Evolutionary conservation across 2,113 vertebrate species (phyloP), one percentile per base, ranked within the genome.

Genomic region (Rhipidura dahli): DNA sequence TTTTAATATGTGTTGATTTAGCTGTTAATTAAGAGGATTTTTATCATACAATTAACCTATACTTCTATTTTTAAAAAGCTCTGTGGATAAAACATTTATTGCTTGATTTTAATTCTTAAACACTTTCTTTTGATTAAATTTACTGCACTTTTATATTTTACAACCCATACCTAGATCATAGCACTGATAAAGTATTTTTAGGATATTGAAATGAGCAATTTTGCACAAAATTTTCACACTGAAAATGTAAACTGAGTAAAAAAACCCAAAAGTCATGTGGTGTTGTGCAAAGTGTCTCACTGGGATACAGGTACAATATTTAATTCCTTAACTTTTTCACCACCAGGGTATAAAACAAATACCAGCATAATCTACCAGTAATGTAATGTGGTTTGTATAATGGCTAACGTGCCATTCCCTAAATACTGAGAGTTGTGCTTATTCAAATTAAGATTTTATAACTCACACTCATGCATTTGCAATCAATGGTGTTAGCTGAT

Each of bases 1-100:
- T 91, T 87, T 83, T 95, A 86, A 86, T 92, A 71, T 89, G 33
- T 66, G 26, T 87, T 93, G 82, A 47, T 87, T 91, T 93, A 75
- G 79, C 93, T 97, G 77, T 73, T 95, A 93, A 92, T 73, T 91
- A 90, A 66, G 64, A 93, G 42, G 61, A 15, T 11, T 59, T 91
- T 90, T 87, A 80, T 63, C 28, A 69, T 80, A 60, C 18, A 77
- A 56, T 77, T 90, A 88, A 60, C 54, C 20, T 44, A 57, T 4
- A 10, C 16, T 31, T 63, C 81, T 66, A 8, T 60, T 93, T 81
- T 61, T 15, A 63, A 73, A 90, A 17, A 35, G 11, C 59, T 88
- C 20, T 68, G 17, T 60, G 24, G 6, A 21, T 73, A 81, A 78
- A 90, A 56, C 2, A 33, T 22, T 66, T n/a, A n/a, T 54, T 91